Percentiles rank a stretch among this genome's conserved stretches.
Conservation (phyloP, 2,797 vertebrate genomes). For the Aeoliscus strigatus region DNA sequence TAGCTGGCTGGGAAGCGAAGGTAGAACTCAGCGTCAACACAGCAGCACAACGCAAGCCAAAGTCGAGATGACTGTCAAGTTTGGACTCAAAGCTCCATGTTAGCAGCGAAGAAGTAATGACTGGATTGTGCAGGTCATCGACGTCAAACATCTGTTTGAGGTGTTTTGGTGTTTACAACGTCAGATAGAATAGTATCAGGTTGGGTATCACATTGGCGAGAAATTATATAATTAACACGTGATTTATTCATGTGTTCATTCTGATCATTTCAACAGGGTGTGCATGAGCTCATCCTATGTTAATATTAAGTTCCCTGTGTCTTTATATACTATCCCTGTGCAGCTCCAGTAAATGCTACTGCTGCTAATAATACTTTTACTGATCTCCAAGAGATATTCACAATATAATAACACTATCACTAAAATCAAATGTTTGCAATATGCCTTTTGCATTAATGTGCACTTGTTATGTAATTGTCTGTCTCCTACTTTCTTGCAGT, state of each 20-base stretch:
- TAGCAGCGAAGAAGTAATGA: not conserved
- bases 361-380: too few species aligned
- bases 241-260: too few species aligned
- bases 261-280: too few species aligned
- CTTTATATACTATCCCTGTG: constrained; percentile 1
- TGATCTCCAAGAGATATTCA: too few species aligned
- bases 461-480: constrained; percentile 28
- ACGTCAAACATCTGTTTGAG: too few species aligned
- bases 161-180: too few species aligned
- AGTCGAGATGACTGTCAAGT: not conserved
- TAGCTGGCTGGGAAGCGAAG: constrained; percentile 1
- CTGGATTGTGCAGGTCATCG: not conserved
- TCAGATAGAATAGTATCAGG: too few species aligned
- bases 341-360: too few species aligned
- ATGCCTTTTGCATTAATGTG: constrained; percentile 8
- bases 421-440: constrained; percentile 8
- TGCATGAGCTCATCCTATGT: not conserved
- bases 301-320: not conserved
- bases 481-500: constrained; percentile 41
- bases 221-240: too few species aligned
- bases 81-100: constrained; percentile 2
- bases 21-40: constrained; percentile 13
- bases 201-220: not conserved
- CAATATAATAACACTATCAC: too few species aligned
- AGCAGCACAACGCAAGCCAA: constrained; percentile 2